These are phyloP conservation scores for Strongylocentrotus purpuratus DNA, from an alignment of 35 echinoderm and acorn worm species.

Conservation along the genomic window DNA sequence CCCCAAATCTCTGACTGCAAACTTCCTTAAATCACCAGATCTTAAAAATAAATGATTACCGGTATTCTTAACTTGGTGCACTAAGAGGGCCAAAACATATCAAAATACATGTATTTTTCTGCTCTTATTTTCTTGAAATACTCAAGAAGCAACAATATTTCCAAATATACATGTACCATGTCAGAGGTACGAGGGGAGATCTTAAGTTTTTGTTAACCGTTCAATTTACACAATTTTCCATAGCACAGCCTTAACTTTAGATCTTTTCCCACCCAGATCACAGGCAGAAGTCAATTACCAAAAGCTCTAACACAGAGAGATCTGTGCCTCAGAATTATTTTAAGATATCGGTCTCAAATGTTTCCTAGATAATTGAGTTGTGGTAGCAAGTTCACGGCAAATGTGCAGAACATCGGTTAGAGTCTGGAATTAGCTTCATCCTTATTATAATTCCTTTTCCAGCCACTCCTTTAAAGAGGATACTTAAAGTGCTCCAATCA, in stretches of 20 bases:
- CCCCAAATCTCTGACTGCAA: too few species aligned
- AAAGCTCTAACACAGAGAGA: background rate
- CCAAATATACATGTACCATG: background rate
- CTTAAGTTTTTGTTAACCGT: background rate
- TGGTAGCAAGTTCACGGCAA: background rate
- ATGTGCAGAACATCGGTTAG: background rate
- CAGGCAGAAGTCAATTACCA: background rate
- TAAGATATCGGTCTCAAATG: background rate
- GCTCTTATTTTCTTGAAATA: too few species aligned
- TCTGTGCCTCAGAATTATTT: background rate
- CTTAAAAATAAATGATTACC: too few species aligned
- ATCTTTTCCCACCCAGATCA: background rate
- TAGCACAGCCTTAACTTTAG: background rate
- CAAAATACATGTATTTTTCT: too few species aligned
- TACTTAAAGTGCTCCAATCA: too few species aligned
- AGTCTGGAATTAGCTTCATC: background rate
- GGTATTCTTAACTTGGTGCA: too few species aligned
- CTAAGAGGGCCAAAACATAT: too few species aligned
- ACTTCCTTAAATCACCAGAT: too few species aligned
- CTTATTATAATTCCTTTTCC: background rate
- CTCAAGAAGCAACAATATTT: background rate
- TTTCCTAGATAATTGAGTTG: background rate
- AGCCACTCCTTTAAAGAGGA: background rate
- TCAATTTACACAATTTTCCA: background rate
- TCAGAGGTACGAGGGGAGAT: too few species aligned